A percentile compares a stretch with the other conserved stretches of the same genome.
Conservation (phyloP, 2,797 vertebrate genomes). For the Spinus olivaceus region DNA sequence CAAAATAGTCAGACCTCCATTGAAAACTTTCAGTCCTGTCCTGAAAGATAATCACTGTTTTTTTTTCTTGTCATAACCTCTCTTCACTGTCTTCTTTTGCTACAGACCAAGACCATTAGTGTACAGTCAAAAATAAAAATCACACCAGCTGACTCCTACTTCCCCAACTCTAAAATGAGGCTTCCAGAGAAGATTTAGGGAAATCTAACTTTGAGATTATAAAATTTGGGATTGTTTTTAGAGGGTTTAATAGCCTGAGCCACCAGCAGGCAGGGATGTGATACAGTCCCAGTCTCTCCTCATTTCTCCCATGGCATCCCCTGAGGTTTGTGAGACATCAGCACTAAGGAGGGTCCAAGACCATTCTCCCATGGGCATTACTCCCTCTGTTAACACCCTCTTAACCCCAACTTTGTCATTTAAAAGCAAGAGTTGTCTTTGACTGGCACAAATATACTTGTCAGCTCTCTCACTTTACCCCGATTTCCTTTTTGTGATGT, state of each 20-base stretch:
- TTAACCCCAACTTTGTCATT: not conserved
- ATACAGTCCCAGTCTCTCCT: not conserved
- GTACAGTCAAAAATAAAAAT: not conserved
- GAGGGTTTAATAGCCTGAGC: not conserved
- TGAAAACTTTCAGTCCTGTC: not conserved
- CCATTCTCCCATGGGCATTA: fast-evolving
- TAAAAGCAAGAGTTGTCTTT: not conserved
- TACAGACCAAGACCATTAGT: not conserved
- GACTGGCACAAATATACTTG: not conserved
- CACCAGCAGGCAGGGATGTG: not conserved
- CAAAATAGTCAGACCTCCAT: not conserved
- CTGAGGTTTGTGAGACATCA: not conserved
- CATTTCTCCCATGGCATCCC: not conserved
- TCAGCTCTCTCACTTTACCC: not conserved
- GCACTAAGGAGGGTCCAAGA: not conserved
- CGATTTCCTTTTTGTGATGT: not conserved
- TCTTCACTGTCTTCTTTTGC: not conserved
- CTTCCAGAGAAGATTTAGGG: not conserved
- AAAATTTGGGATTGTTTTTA: not conserved
- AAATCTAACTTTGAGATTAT: not conserved
- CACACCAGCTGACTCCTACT: not conserved
- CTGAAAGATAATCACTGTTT: not conserved
- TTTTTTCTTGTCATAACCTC: not conserved
- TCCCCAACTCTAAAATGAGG: not conserved
- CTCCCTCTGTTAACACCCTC: not conserved